Evolutionary conservation across 2,888 invertebrate species (phyloP).

Genomic region (Argyresthia goedartella): DNA sequence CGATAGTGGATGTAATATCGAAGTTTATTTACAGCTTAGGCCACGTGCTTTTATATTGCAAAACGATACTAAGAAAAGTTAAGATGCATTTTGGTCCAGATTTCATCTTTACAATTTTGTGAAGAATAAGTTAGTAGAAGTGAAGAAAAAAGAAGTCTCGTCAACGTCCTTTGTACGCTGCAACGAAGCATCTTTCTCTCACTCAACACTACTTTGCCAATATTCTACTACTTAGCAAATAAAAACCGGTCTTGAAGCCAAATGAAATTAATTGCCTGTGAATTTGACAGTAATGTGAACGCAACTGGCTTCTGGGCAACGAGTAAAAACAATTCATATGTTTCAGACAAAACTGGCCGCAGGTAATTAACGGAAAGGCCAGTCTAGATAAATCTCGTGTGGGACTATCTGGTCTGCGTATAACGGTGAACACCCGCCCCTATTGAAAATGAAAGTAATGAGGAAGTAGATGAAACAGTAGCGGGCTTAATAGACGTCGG

Average conservation of each 20-base stretch:
- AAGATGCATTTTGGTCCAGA: too few species aligned
- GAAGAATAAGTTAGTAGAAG: too few species aligned
- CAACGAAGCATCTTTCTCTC: too few species aligned
- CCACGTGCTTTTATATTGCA: too few species aligned
- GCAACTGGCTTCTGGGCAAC: background rate
- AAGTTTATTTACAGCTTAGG: too few species aligned
- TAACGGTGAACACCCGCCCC: constrained; percentile 8
- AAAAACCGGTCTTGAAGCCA: background rate
- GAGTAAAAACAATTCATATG: background rate
- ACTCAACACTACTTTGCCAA: too few species aligned
- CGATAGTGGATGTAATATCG: too few species aligned
- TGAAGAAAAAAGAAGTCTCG: too few species aligned
- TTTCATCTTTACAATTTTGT: too few species aligned
- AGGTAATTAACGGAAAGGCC: constrained; percentile 3
- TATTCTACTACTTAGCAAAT: too few species aligned
- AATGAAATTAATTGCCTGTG: background rate
- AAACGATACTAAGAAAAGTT: too few species aligned
- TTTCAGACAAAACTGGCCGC: background rate
- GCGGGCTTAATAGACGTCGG: constrained; percentile 8
- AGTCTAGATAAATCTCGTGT: background rate
- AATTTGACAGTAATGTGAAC: background rate
- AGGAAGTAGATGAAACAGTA: constrained; percentile 37
- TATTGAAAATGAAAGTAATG: constrained; percentile 39
- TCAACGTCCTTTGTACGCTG: too few species aligned
- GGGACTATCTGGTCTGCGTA: background rate